Evolutionary conservation across 2,797 vertebrate genomes (phyloP).

Genomic region (Pantherophis alleghaniensis): DNA sequence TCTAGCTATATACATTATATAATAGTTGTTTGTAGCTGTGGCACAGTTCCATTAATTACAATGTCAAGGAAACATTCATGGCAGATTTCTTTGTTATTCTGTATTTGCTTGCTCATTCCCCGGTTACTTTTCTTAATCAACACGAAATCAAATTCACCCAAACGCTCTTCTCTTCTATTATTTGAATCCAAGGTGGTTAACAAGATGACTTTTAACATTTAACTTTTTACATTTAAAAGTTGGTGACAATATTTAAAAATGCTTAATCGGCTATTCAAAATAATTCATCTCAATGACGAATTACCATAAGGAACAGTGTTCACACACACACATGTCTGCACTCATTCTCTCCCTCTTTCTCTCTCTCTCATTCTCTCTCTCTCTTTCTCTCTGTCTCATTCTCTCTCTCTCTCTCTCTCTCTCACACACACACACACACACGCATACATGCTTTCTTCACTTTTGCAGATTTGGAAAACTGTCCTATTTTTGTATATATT

Average conservation of each 20-base stretch:
- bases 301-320: not conserved
- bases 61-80: constrained; percentile 1
- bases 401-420: no score
- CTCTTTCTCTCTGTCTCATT: no score
- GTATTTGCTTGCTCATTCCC: not conserved
- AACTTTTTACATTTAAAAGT: not conserved
- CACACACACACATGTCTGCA: not conserved
- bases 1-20: not conserved
- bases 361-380: no score
- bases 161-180: constrained; percentile 7
- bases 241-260: not conserved
- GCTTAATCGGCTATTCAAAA: not conserved
- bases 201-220: not conserved
- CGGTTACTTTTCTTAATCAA: constrained; percentile 42
- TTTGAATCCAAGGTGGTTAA: not conserved
- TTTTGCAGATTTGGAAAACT: not conserved
- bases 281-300: not conserved
- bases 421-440: not conserved
- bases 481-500: not conserved
- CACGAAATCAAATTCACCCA: constrained; percentile 7
- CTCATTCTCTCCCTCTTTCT: no score
- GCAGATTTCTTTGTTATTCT: constrained; percentile 16
- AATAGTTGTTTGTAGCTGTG: constrained; percentile 12
- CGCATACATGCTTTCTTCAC: not conserved
- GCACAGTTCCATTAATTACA: constrained; percentile 33